Evolutionary conservation across 2,113 vertebrate species (phyloP), one percentile per base, ranked within the genome.

Genomic region (Chionodraco myersi): DNA sequence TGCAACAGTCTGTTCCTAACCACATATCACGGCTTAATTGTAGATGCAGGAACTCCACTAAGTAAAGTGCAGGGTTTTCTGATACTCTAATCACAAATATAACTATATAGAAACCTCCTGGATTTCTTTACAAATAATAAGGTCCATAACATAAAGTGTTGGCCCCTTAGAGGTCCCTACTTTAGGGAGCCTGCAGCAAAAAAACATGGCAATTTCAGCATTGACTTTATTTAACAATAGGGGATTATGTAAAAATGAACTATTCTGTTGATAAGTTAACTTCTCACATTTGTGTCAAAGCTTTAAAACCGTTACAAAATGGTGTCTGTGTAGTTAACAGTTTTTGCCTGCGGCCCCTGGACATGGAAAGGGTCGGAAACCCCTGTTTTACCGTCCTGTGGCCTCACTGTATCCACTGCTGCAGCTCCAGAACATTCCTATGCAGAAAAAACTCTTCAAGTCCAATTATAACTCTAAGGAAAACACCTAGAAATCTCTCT

Each of bases 371-470:
- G 30, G 59, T 56, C 18, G 66, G 72, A 85, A 79, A 77, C 21
- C 72, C 85, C 63, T 67, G 77, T 79, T 83, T 71, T 41, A 75
- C 45, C 47, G 62, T 76, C 75, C 80, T 78, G 36, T 80, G 91
- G 86, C 85, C 93, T 90, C 75, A 68, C 74, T 68, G 78, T 34
- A 67, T 62, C 80, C 30, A 30, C 36, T 41, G 36, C 52, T 54
- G 69, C 48, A 69, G 14, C 84, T 54, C 75, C 77, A 68, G 80
- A 26, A 74, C 88, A 93, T 93, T 94, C 91, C 92, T 88, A 0
- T 75, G 83, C 80, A 77, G 74, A 68, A 76, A 91, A 73, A 84
- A 83, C 57, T 82, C 30, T 6, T 6, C 6, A 6, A 75, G 61
- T 53, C 52, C 84, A n/a, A 53, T 59, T 79, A 71, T 41, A 41